Percentiles rank a stretch among this genome's conserved stretches.
Evolutionary conservation across 2,888 invertebrate genomes (phyloP).

Genomic region (Nephrotoma appendiculata): DNA sequence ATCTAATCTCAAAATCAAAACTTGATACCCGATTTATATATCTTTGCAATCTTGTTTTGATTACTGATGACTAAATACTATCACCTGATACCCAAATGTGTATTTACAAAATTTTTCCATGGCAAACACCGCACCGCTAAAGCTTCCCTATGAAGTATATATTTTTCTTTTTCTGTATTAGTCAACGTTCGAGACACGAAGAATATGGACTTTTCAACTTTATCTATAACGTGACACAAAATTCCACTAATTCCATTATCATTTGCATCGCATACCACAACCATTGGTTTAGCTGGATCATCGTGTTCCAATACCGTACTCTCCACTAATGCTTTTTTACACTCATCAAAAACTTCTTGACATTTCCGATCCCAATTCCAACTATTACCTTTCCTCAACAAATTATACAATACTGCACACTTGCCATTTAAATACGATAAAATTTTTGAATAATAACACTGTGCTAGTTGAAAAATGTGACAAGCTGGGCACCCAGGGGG

Average conservation of each 20-base stretch:
- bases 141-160: neutral
- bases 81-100: too few relatives aligned
- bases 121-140: neutral
- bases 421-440: neutral
- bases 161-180: neutral
- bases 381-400: neutral
- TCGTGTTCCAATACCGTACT: neutral
- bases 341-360: neutral
- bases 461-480: too few relatives aligned
- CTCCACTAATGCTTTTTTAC: neutral
- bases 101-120: neutral
- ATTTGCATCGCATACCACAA: too few relatives aligned
- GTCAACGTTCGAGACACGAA: neutral
- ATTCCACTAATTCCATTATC: neutral
- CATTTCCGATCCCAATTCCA: neutral
- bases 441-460: neutral
- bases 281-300: neutral
- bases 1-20: too few relatives aligned
- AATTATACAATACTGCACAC: neutral
- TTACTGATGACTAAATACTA: too few relatives aligned
- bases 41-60: too few relatives aligned
- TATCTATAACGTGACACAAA: neutral
- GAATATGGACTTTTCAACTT: neutral
- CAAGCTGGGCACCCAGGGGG: too few relatives aligned
- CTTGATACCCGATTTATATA: too few relatives aligned